Conservation (phyloP, 2,797 vertebrate genomes). For the Squalus acanthias region DNA sequence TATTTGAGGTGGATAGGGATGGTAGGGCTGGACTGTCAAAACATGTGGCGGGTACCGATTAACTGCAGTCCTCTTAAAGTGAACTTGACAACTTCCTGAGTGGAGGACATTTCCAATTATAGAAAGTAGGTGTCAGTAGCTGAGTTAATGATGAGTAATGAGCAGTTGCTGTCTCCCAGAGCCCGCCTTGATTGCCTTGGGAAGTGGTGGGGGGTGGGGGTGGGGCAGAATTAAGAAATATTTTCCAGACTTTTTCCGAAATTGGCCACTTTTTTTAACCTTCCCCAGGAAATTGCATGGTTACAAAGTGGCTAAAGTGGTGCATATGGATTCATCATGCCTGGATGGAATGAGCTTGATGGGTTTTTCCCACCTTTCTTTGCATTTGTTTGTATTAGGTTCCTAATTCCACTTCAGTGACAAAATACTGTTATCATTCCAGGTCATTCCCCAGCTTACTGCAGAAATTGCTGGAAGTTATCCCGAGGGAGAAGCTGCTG, state of each 20-base stretch:
- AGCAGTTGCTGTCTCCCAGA: not conserved
- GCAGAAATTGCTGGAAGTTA: conserved; percentile 42
- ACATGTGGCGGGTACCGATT: not conserved
- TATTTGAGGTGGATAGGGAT: not conserved
- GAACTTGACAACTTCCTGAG: not conserved
- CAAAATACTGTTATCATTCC: not conserved
- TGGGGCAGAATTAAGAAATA: not conserved
- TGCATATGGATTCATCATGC: not conserved
- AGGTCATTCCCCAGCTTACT: conserved; percentile 47
- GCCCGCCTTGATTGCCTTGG: not conserved
- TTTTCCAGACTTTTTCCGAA: not conserved
- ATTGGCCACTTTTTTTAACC: not conserved
- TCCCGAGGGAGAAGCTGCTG: conserved; percentile 45
- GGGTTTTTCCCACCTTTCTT: not conserved
- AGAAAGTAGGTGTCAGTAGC: not conserved
- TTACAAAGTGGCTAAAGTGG: not conserved
- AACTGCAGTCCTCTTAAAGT: not conserved
- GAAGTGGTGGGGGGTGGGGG: not conserved
- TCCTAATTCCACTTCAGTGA: not conserved
- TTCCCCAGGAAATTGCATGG: not conserved
- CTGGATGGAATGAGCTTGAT: not conserved
- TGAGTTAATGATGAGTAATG: not conserved
- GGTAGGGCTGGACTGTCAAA: not conserved
- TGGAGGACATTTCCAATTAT: not conserved
- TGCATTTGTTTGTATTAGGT: not conserved